Conservation (phyloP, 2,888 invertebrate genomes). For the Machimus atricapillus region DNA sequence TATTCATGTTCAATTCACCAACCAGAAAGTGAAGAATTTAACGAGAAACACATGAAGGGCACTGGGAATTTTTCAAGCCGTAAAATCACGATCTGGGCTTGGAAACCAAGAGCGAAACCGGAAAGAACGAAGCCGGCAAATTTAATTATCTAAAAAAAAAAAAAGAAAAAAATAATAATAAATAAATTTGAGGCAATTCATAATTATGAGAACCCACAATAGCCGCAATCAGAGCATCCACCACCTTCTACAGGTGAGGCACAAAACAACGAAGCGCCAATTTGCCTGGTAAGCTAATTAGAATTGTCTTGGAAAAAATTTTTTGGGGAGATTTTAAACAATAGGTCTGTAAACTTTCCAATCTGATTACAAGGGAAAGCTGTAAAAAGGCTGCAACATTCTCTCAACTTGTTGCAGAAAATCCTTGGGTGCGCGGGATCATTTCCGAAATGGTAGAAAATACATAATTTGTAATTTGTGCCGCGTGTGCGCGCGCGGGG, state of each 20-base stretch:
- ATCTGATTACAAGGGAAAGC: not conserved
- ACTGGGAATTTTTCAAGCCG: not conserved
- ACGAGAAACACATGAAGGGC: not conserved
- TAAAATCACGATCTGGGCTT: not conserved
- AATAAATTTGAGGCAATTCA: not conserved
- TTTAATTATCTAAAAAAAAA: not conserved
- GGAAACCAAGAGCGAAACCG: not conserved
- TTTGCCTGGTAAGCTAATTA: not conserved
- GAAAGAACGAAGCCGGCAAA: not conserved
- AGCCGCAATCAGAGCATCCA: not conserved
- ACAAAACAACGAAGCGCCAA: not conserved
- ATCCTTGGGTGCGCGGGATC: not conserved
- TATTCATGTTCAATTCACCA: not conserved
- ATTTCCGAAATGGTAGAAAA: not conserved
- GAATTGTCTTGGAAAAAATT: not conserved
- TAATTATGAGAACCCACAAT: not conserved
- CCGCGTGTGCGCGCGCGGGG: not conserved
- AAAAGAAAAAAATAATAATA: not conserved
- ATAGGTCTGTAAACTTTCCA: not conserved
- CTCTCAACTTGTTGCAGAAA: not conserved
- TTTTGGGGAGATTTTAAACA: not conserved
- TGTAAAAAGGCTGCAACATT: not conserved
- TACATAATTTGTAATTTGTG: not conserved
- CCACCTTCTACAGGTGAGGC: not conserved
- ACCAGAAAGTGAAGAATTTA: not conserved